Base-by-base conservation (phyloP, 2,888 invertebrate genomes). In the Nezara viridula region DNA sequence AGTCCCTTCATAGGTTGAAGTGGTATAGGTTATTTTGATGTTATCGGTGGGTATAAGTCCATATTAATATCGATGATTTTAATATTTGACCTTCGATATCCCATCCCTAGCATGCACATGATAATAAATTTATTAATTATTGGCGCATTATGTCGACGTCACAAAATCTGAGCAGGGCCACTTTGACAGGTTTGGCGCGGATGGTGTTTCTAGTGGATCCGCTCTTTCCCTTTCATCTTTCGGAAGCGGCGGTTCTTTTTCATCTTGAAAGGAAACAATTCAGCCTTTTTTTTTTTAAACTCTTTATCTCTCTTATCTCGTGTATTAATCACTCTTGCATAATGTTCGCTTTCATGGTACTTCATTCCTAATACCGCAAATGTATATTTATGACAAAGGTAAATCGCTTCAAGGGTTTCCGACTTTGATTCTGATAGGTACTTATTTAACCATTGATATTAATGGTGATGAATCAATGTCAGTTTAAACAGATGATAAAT, bases 261-360 rank as follows among this genome's bases (percentile, higher is more conserved):
- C 66, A 73, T 73, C 37, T 73, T 73, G 37, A 73, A 73, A 73
- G 66, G 66, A 16, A 73, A 73, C 66, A 73, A 73, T 73, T 73
- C 66, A 73, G 66, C 19, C 37, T 73, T 73, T 55, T 24, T 50
- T 50, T 73, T 73, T 32, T 73, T 3, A 19, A 37, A 73, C 66
- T 37, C 66, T 73, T 73, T 73, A 73, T 73, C 66, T 73, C 60
- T 60, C 66, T 73, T 73, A 73, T 73, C 66, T 73, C 32, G 32
- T 73, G 66, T 73, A 19, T 73, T 73, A 73, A 73, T 73, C 66
- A 37, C 19, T 37, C 66, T 73, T 37, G 66, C 66, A 73, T 73
- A 73, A 73, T 73, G 37, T 32, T 4, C 19, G 32, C 66, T 73
- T 73, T 73, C 66, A 37, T 37, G 66, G 66, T 37, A 73, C 32